Conservation (phyloP, 2,888 invertebrate species). For the Parelbella ahira region DNA sequence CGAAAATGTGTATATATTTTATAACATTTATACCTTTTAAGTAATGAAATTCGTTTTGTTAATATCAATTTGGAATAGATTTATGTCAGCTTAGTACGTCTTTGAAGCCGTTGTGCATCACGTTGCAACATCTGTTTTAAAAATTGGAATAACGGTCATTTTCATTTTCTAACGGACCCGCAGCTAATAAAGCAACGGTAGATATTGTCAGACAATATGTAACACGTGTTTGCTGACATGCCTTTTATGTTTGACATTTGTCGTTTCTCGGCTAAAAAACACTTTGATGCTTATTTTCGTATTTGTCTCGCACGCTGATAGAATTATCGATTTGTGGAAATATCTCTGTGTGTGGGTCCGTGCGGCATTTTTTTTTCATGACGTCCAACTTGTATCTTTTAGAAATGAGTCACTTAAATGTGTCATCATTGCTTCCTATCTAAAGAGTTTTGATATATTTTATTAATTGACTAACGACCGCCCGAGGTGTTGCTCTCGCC, state of each 20-base stretch:
- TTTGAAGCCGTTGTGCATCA: constrained; percentile 37
- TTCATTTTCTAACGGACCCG: constrained; percentile 59
- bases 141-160: constrained; percentile 56
- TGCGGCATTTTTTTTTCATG: constrained; percentile 52
- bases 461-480: constrained; percentile 43
- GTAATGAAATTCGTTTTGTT: no score
- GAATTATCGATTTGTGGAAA: constrained; percentile 77
- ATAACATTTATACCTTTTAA: no score
- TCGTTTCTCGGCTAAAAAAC: constrained; percentile 73
- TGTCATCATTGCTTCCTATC: constrained; percentile 74
- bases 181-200: constrained; percentile 71
- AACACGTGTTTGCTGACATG: constrained; percentile 74
- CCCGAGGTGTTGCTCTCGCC: constrained; percentile 33
- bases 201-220: constrained; percentile 77
- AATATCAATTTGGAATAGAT: no score
- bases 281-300: constrained; percentile 79
- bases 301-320: constrained; percentile 67
- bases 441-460: constrained; percentile 61
- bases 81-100: no score
- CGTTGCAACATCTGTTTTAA: constrained; percentile 50
- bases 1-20: no score
- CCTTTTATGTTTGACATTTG: constrained; percentile 67
- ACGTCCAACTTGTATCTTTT: constrained; percentile 58
- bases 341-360: constrained; percentile 65
- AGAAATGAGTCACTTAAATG: constrained; percentile 70